Evolutionary conservation across 2,113 vertebrate genomes (phyloP), one percentile per base, ranked within the genome.

Genomic region (Talpa occidentalis): DNA sequence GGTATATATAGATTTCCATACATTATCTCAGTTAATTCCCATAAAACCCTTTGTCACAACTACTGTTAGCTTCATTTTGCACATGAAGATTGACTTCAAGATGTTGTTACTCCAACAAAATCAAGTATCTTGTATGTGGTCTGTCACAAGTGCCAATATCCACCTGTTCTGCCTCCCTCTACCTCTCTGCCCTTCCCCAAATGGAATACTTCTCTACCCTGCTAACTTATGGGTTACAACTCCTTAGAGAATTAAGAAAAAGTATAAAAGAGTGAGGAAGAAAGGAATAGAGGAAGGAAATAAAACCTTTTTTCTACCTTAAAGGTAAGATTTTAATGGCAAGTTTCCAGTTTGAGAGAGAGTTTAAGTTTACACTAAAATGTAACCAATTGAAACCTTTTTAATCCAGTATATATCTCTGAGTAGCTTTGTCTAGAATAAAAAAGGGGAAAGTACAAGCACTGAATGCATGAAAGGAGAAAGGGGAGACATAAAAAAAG

Each of bases 311-410:
- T 52, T 79, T 83, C 54, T 78, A 74, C 3, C 80, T 11, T 37
- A 66, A 95, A 44, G 2, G 22, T 83, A 79, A 64, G 24, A 44
- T 52, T 73, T 92, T 82, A 76, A 62, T 73, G 60, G 66, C 32
- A 74, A 67, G 26, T 73, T 90, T 88, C 70, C 37, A 83, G 59
- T n/a, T 72, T 22, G 4, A 92, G 62, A 64, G 4, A 92, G 64
- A 64, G 60, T 84, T 94, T 56, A 37, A 80, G 26, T 78, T 93
- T 59, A 92, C 35, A 86, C 24, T 80, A 40, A 84, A 85, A n/a
- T 35, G 0, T 88, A 94, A 40, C 49, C 49, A 28, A 79, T 24
- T 11, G 6, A 94, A n/a, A 66, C n/a, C 66, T 74, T 83, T 59
- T 49, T 32, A 1, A 64, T 42, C 44, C 77, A 70, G 42, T 9